Conservation (phyloP, 2,797 vertebrate genomes). For the Amblyopsis hoosieri region DNA sequence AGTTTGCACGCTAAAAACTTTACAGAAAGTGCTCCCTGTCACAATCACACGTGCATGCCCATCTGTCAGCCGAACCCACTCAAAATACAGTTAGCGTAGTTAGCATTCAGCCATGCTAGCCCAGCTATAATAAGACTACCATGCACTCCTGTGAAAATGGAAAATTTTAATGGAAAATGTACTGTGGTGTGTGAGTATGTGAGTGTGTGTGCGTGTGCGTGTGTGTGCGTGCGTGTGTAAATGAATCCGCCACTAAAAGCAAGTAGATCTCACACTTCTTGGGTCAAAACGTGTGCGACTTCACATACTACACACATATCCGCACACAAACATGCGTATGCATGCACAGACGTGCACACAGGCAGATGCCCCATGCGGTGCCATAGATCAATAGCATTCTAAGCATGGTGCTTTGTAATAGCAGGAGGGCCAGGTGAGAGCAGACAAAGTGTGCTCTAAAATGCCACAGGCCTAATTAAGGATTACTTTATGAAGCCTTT, state of each 20-base stretch:
- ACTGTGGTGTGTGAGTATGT: background rate
- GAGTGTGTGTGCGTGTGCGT: slow-evolving; percentile 1
- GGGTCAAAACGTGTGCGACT: no score
- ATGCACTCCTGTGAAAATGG: slow-evolving; percentile 10
- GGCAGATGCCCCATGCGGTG: slow-evolving; percentile 33
- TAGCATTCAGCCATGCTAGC: slow-evolving; percentile 23
- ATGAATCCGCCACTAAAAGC: slow-evolving; percentile 14
- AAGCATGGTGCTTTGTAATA: slow-evolving; percentile 41
- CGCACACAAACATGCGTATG: slow-evolving; percentile 12
- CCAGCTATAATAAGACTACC: slow-evolving; percentile 6
- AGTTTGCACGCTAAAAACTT: slow-evolving; percentile 18
- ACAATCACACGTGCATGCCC: slow-evolving; percentile 29
- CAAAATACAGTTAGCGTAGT: slow-evolving; percentile 36
- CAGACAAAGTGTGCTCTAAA: slow-evolving; percentile 53
- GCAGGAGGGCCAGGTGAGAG: slow-evolving; percentile 52
- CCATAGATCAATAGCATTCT: slow-evolving; percentile 64
- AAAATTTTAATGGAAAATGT: slow-evolving; percentile 1
- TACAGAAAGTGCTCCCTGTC: slow-evolving; percentile 11
- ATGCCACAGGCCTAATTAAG: slow-evolving; percentile 72
- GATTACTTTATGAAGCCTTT: slow-evolving; percentile 68
- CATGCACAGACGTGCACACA: slow-evolving; percentile 8
- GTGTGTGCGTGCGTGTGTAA: slow-evolving; percentile 1
- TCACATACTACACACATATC: background rate
- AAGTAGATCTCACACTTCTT: background rate
- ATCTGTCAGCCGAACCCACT: slow-evolving; percentile 37